Conservation (phyloP, 2,888 invertebrate genomes). For the Zhuqinia jingwanae region DNA sequence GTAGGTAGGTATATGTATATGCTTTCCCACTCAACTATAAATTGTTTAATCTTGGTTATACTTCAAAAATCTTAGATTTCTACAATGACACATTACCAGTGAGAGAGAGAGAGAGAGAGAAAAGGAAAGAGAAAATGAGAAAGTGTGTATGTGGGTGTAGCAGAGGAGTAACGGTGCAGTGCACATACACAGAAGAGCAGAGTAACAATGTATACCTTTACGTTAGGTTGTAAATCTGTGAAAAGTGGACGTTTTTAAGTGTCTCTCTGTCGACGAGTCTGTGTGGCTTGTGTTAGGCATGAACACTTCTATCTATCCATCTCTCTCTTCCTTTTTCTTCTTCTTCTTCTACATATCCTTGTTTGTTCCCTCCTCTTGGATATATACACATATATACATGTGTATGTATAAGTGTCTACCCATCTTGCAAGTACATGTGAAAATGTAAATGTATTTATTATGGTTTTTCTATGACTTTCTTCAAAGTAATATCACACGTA, state of each 20-base stretch:
- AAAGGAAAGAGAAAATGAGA: not conserved
- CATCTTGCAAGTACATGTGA: slow-evolving; percentile 26
- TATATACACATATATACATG: too few relatives aligned
- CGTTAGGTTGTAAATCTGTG: slow-evolving; percentile 67
- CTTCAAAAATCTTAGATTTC: slow-evolving; percentile 64
- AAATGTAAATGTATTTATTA: slow-evolving; percentile 68
- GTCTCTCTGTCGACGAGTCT: slow-evolving; percentile 27
- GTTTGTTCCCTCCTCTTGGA: not conserved
- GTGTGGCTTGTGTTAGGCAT: slow-evolving; percentile 13
- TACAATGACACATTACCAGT: slow-evolving; percentile 70
- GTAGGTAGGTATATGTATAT: slow-evolving; percentile 1
- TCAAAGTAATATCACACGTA: not conserved
- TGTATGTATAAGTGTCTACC: not conserved
- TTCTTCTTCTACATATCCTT: too few relatives aligned
- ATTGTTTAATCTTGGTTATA: slow-evolving; percentile 71
- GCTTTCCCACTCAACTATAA: slow-evolving; percentile 52
- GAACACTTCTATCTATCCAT: slow-evolving; percentile 33
- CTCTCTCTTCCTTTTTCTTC: slow-evolving; percentile 19
- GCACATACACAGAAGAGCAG: too few relatives aligned
- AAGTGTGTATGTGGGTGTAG: too few relatives aligned
- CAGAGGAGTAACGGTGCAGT: too few relatives aligned
- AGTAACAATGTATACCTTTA: slow-evolving; percentile 60
- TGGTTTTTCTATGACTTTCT: slow-evolving; percentile 42
- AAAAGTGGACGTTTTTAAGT: slow-evolving; percentile 68
- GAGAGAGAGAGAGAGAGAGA: too few relatives aligned